Base-by-base conservation (phyloP, 2,888 invertebrate genomes). In the Allolobophora icterica region DNA sequence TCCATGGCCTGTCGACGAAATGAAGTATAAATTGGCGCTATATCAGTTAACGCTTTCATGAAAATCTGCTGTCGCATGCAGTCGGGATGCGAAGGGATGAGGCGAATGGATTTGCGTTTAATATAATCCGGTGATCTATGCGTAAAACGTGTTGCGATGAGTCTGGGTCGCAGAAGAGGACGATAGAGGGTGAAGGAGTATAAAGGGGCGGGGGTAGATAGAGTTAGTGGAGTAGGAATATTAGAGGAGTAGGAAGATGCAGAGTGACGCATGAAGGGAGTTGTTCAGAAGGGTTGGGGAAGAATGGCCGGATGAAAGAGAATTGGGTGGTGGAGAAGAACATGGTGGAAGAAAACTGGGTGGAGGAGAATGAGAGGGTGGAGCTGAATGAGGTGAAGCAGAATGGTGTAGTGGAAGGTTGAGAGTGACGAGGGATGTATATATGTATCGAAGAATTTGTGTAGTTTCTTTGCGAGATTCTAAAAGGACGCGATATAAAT, bases 1-100 rank as follows among this genome's bases (percentile, higher is more conserved):
- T 71, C n/a, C 71, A 71, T 30, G n/a, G n/a, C n/a, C n/a, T 71
- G 71, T 71, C 71, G 71, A n/a, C 30, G 30, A 71, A 71, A 71
- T 71, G 71, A 71, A 71, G 71, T 71, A 71, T 71, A 71, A 71
- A 71, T 71, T 71, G 71, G 71, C 71, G 71, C 71, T 71, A 71
- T 71, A 71, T 71, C 71, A 71, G 71, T n/a, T 71, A 71, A 71
- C 71, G 71, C 71, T 71, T 71, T 71, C 71, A 71, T n/a, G 71
- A 71, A 71, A 71, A 71, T n/a, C 71, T 71, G 71, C 71, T n/a
- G 71, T 71, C n/a, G 71, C n/a, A n/a, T n/a, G n/a, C 30, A 71
- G n/a, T 71, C n/a, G 21, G 24, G 15, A 11, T 5, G 1, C 71
- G 71, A 71, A 71, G n/a, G 71, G n/a, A 71, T 5, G 71, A 71